These are phyloP conservation scores for Leucoraja erinaceus DNA, from an alignment of 2,113 vertebrate species.

Conservation along the genomic window DNA sequence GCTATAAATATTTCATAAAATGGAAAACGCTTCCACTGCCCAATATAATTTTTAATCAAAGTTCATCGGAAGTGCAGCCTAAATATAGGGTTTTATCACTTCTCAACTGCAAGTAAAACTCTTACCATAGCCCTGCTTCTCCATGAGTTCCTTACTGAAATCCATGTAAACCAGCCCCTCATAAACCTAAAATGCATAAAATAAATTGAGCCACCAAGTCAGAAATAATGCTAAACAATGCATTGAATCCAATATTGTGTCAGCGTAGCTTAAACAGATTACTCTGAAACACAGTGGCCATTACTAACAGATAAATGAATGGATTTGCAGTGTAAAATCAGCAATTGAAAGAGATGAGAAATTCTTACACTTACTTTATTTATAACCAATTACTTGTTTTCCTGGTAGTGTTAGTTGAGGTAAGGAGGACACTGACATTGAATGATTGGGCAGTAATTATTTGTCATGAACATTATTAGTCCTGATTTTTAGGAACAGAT, in stretches of 20 bases:
- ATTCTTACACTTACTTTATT: too few relatives aligned
- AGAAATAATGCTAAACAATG: neutral
- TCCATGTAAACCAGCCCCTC: slow-evolving; percentile 74
- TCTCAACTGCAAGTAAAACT: neutral
- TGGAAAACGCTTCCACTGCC: neutral
- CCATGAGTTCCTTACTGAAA: slow-evolving; percentile 65
- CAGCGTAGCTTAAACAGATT: neutral
- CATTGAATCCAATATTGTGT: neutral
- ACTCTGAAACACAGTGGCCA: neutral
- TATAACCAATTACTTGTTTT: neutral
- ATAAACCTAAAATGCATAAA: slow-evolving; percentile 56
- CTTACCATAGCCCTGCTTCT: slow-evolving; percentile 63
- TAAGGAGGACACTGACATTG: neutral
- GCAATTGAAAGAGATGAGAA: too few relatives aligned
- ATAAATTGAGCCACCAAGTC: neutral
- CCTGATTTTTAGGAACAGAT: too few relatives aligned
- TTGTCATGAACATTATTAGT: too few relatives aligned
- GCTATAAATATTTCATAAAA: neutral
- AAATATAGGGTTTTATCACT: neutral
- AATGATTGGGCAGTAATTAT: too few relatives aligned
- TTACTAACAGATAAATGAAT: neutral
- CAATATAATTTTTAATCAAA: neutral
- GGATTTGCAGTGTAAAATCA: neutral
- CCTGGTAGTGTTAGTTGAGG: neutral
- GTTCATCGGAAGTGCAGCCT: neutral